Evolutionary conservation across 2,797 vertebrate genomes (phyloP), one percentile per base, ranked within the genome.

Genomic region (Girardinus metallicus): DNA sequence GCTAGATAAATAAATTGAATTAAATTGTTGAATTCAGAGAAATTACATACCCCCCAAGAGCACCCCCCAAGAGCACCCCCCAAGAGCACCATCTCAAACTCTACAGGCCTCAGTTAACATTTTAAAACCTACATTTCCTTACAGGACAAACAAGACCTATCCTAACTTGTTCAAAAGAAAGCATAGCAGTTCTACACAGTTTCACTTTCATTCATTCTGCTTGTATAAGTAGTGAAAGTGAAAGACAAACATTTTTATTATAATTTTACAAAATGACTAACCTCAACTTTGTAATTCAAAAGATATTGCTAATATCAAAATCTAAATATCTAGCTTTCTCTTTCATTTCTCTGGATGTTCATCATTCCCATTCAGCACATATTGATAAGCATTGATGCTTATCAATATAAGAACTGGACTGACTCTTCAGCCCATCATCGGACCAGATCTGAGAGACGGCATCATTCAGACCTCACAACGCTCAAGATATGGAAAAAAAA

Each of bases 401-500:
- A n/a, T n/a, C n/a, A n/a, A n/a, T n/a, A n/a, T 15, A 31, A 31
- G 29, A 62, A 31, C 31, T 62, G 12, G 57, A 16, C 57, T 62
- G 57, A 62, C 29, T 16, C 57, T 18, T 62, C 29, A 34, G 13
- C 5, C 15, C 15, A 62, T 62, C 29, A 7, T 16, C 13, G 6
- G 29, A 21, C 62, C 73, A 81, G 53, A 76, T 73, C 68, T 76
- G 82, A 87, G 57, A 82, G 80, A 26, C 51, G 66, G 70, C 66
- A 55, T 75, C 55, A 72, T 86, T 93, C 84, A 90, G 85, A 82
- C 78, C 78, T 88, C 81, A 73, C 31, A 73, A 76, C 46, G 80
- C 82, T 83, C 79, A 82, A 89, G 86, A 92, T 88, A 87, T 85
- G 81, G 79, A 76, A 60, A 74, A 41, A 44, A 72, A 77, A 26